Evolutionary conservation across 2,888 invertebrate genomes (phyloP), one percentile per base, ranked within the genome.

Genomic region (Dascillus cervinus): DNA sequence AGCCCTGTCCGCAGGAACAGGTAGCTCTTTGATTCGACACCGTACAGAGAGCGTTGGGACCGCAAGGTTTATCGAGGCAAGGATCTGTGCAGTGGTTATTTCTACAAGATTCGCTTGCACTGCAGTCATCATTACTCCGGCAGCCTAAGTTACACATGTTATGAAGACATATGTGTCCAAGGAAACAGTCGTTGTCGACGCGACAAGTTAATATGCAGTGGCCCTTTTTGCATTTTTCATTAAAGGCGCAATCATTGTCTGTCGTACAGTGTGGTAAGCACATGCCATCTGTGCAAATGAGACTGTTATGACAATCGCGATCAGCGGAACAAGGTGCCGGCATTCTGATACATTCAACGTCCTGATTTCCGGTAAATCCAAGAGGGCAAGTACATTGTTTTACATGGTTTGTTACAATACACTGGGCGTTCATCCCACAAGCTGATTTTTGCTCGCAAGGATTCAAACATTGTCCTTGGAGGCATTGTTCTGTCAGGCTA

Each of bases 101-200:
- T 47, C 81, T 71, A 52, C 91, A 91, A 3, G 87, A 79, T 58
- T 89, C 85, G 29, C 82, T 82, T 1, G 80, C 81, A 44, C 85
- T 81, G 60, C 91, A 91, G 57, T 92, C 91, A 48, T 87, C 88
- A 52, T 90, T 86, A 10, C 76, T 75, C 44, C 86, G 80, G 56
- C 91, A 92, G 20, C 91, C 91, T 46, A 82, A 82, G 35, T 84
- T 75, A 55, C 91, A 91, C 66, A 83, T 83, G 52, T 87, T 88
- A 52, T 79, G 77, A 33, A 89, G 65, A 54, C 92, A 92, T 44
- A 91, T 87, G 52, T 91, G 89, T 1, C 90, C 90, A 35, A 90
- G 69, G 75, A 91, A 90, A 52, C 91, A 92, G 53, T 92, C 91
- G 52, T 90, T 88, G 58, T 91, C 90, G 1, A 89, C 80, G 26